These are phyloP conservation scores for Lasioglossum vierecki DNA, from an alignment of 2,888 invertebrate genomes.

Conservation along the genomic window DNA sequence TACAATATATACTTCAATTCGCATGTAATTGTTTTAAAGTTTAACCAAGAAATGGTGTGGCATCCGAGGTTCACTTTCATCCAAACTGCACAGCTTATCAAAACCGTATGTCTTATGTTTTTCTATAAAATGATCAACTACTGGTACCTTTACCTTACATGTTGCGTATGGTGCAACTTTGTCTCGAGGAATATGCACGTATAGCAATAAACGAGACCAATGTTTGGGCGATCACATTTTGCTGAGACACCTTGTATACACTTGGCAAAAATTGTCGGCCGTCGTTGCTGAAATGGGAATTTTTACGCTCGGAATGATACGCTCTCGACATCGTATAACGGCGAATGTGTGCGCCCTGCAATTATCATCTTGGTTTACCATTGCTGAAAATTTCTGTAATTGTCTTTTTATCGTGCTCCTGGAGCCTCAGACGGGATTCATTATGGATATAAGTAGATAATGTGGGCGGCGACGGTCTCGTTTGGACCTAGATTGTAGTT, in stretches of 20 bases:
- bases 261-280: not conserved
- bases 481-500: not conserved
- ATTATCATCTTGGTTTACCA: not conserved
- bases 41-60: no score
- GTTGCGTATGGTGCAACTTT: not conserved
- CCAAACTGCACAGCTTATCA: no score
- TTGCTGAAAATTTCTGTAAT: constrained; percentile 5
- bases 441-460: not conserved
- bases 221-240: not conserved
- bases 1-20: no score
- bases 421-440: not conserved
- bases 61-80: no score
- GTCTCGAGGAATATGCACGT: not conserved
- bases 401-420: not conserved
- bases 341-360: not conserved
- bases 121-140: no score
- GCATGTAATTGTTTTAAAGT: no score
- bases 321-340: not conserved
- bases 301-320: not conserved
- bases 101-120: no score
- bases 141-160: not conserved
- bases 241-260: not conserved
- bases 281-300: not conserved
- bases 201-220: not conserved
- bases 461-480: not conserved